Base-by-base conservation (phyloP, 2,797 vertebrate genomes). In the Periparus ater region DNA sequence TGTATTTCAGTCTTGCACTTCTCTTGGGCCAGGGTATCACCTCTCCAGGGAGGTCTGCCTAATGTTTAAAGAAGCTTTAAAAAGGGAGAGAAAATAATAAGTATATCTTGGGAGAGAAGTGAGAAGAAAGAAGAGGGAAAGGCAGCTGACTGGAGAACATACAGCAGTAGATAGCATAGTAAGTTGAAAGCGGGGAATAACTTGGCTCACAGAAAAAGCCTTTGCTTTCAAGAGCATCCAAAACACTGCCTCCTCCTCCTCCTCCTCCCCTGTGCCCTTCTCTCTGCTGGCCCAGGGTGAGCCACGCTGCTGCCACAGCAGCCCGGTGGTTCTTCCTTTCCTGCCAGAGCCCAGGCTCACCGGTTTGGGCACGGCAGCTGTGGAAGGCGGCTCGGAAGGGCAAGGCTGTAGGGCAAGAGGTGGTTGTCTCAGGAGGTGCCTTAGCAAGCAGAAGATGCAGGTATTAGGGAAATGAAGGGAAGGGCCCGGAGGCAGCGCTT, bases 391-490 rank as follows among this genome's bases (percentile, higher is more conserved):
- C 63, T 71, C 10, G 17, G 87, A 44, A 85, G 76, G 75, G 88
- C 85, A 94, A 84, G 80, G 88, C 93, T 91, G 74, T 7, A 73
- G 90, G 91, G 96, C 88, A 70, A 45, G 76, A 88, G 51, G 60
- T 55, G 63, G 29, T 53, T 73, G 80, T 95, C 53, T 95, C 67
- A 71, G 94, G 85, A 90, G 94, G 60, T 82, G 85, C 86, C 83
- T 94, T 95, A 88, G 94, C 88, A 95, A 81, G 95, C 80, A 93
- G 71, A 73, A 93, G 83, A 73, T 75, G 80, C 60, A 44, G 88
- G 63, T 79, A 91, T 95, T 94, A 96, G 83, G 94, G 85, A 96
- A 96, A 96, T 95, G 63, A 95, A 80, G 90, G 51, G 38, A 90
- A 90, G 71, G 38, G 71, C 85, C 94, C 8, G 12, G 62, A 93